Base-by-base conservation (phyloP, 2,888 invertebrate species). In the Petrophora chlorosata region DNA sequence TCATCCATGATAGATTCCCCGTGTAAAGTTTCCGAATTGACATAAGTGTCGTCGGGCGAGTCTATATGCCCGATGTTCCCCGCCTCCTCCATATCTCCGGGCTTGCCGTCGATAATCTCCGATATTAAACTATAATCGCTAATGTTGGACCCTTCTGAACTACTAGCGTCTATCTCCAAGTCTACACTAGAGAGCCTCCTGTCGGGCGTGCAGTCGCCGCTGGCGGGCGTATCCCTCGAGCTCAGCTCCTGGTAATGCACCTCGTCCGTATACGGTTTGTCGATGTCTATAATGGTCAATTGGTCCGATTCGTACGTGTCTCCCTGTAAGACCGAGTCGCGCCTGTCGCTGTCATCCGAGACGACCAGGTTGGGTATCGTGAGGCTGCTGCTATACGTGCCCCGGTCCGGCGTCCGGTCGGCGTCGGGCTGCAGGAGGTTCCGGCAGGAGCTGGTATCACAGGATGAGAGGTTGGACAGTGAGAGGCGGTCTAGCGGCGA, bases 1-100 rank as follows among this genome's bases (percentile, higher is more conserved):
- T 95, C 95, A 59, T 95, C 95, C 87, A 95, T 92, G 19, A 95
- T 91, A 35, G 95, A 95, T 76, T 95, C 96, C 3, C 95, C 95
- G 50, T 94, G 95, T 60, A 94, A 90, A 3, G 93, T 92, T 69
- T 95, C 95, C n/a, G 93, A 94, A 61, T 92, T 92, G 19, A 92
- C 87, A 43, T 91, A 91, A 2, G 93, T 94, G 5, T 94, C 92
- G 55, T 96, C 96, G 0, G 96, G 95, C 0, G 96, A 96, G 73
- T 96, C 96, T 41, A 96, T 96, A 69, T 96, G 96, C 7, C 93
- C 93, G 38, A 96, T 94, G 58, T 92, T 92, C 69, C 85, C 85
- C 9, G 84, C 84, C 38, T 91, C 91, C 46, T 87, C 85, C 2
- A 71, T 53, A 4, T 87, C 85, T 2, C 73, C 81, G 1, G 85